Conservation (phyloP, 2,888 invertebrate genomes). For the Drosophila nr. perissopoda region DNA sequence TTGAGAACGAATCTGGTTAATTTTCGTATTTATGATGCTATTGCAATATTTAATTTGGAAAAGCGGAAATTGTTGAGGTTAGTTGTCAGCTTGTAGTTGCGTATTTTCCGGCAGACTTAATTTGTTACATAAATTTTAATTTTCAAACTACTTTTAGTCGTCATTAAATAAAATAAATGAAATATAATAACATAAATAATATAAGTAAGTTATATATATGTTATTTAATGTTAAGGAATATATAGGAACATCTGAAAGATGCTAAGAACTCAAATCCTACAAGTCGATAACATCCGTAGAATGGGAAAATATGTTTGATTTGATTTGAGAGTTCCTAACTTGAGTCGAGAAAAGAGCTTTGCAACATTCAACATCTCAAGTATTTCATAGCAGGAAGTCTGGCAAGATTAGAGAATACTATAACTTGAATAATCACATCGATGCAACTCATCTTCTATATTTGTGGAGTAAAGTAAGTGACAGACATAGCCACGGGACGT, state of each 20-base stretch:
- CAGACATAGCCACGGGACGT: constrained; percentile 28
- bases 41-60: not conserved
- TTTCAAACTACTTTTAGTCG: not conserved
- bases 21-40: fast-evolving
- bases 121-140: not conserved
- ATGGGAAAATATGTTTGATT: not conserved
- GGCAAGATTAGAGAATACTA: not conserved
- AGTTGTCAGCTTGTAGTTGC: too few species aligned
- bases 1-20: not conserved
- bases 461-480: not conserved
- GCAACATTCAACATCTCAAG: not conserved
- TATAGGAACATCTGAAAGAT: not conserved
- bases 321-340: too few species aligned
- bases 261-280: not conserved
- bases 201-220: too few species aligned
- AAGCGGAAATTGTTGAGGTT: not conserved
- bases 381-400: not conserved
- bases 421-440: not conserved
- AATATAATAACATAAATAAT: too few species aligned
- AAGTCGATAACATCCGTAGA: not conserved
- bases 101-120: too few species aligned
- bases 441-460: not conserved
- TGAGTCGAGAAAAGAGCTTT: not conserved
- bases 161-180: too few species aligned
- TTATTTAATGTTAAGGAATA: not conserved